phyloP scores from a whole-genome alignment of 35 echinoderm and acorn worm species.

The Ptychodera flava region DNA sequence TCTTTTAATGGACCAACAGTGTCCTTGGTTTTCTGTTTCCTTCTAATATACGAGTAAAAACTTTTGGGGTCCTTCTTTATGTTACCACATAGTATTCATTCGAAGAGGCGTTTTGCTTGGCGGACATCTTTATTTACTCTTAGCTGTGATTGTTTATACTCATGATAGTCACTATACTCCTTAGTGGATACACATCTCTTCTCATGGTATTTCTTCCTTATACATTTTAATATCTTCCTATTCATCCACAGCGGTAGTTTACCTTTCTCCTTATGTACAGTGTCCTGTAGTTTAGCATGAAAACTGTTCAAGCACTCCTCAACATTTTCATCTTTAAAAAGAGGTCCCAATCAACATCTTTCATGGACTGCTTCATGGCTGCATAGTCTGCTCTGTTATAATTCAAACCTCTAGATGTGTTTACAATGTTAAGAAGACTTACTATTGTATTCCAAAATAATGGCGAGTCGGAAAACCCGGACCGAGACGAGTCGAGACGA shows the following conservation, averaged over 20 bases:
- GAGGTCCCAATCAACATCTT: neutral
- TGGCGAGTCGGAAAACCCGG: too few species aligned
- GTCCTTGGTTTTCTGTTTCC: slow-evolving; percentile 16
- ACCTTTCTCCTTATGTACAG: neutral
- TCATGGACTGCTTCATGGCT: neutral
- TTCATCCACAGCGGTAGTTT: neutral
- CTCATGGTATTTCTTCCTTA: neutral
- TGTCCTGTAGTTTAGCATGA: neutral
- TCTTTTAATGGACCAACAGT: slow-evolving; percentile 27
- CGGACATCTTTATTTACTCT: neutral
- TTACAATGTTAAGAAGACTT: neutral
- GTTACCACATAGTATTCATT: neutral
- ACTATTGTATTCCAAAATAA: neutral
- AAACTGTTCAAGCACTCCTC: neutral
- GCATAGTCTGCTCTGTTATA: neutral
- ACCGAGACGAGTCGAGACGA: too few species aligned
- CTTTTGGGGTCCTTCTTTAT: slow-evolving; percentile 20
- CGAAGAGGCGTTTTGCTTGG: neutral
- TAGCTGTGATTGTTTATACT: neutral
- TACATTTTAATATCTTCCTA: neutral
- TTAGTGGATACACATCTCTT: neutral
- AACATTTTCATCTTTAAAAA: neutral
- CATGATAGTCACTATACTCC: neutral
- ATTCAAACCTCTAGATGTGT: neutral
- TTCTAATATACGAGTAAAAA: slow-evolving; percentile 25